These are phyloP conservation scores for Drosophila multiciliata DNA, from an alignment of 2,888 invertebrate genomes.

Conservation along the genomic window DNA sequence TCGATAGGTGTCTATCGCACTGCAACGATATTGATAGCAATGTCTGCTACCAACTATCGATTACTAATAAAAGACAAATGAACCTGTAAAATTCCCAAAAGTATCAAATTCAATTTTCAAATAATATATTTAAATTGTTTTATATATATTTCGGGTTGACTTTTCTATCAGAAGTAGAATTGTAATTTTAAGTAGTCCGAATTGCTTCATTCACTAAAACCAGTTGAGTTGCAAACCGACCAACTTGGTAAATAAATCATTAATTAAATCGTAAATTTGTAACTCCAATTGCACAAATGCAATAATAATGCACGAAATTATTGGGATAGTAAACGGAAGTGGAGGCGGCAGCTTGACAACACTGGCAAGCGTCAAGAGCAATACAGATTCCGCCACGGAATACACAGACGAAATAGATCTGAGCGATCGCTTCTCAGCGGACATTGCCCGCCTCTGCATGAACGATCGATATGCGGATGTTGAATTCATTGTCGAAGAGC, in stretches of 20 bases:
- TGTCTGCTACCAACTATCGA: background rate
- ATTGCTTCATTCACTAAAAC: background rate
- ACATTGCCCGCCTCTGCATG: conserved; percentile 93
- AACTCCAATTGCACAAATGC: background rate
- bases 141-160: background rate
- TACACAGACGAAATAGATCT: conserved; percentile 88
- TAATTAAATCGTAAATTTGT: background rate
- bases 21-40: conserved; percentile 3
- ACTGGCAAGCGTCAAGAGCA: conserved; percentile 81
- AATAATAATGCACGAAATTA: background rate
- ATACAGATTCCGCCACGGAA: conserved; percentile 42
- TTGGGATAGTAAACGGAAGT: conserved; percentile 78
- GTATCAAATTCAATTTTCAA: background rate
- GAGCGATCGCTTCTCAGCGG: conserved; percentile 91
- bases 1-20: conserved; percentile 32
- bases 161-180: background rate
- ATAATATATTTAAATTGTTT: background rate
- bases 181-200: background rate
- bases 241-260: background rate
- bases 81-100: background rate
- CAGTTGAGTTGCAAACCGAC: conserved; percentile 13
- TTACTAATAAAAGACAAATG: background rate
- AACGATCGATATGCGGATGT: conserved; percentile 97
- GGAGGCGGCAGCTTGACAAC: conserved; percentile 72
- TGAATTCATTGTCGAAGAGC: conserved; percentile 92